Percentiles rank a stretch among this genome's conserved stretches.
Conservation (phyloP, 1,140 invertebrate species). For the Danaus plexippus region DNA sequence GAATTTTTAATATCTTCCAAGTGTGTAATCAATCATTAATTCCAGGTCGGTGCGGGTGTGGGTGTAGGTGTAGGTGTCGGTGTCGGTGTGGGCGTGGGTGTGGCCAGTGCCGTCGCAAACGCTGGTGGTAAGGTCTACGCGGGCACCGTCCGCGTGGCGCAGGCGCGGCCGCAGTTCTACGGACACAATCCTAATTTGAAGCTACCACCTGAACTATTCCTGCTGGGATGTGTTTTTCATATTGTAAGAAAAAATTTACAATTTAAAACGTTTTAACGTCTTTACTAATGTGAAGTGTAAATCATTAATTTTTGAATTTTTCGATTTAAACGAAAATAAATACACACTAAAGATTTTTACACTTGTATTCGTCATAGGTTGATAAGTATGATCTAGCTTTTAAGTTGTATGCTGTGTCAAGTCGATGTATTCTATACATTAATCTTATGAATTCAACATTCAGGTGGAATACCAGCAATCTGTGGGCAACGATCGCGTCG, state of each 20-base stretch:
- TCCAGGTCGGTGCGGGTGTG: neutral
- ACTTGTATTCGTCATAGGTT: too few relatives aligned
- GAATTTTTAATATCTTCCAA: too few relatives aligned
- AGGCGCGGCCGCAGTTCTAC: conserved; percentile 81
- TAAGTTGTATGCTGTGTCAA: conserved; percentile 2
- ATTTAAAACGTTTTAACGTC: too few relatives aligned
- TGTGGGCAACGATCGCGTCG: conserved; percentile 75
- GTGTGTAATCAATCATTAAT: too few relatives aligned
- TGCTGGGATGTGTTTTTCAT: conserved; percentile 93
- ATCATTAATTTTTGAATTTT: too few relatives aligned
- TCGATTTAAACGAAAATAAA: too few relatives aligned
- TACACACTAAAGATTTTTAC: too few relatives aligned
- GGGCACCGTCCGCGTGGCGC: conserved; percentile 68
- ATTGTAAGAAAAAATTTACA: too few relatives aligned
- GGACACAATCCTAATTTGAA: conserved; percentile 90
- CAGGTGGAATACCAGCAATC: conserved; percentile 63
- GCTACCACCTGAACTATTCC: conserved; percentile 88
- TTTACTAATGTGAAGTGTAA: too few relatives aligned
- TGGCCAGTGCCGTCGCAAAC: too few relatives aligned
- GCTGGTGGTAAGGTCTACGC: conserved; percentile 43
- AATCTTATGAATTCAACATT: neutral
- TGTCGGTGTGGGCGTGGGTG: conserved; percentile 14
- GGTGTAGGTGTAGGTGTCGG: conserved; percentile 11
- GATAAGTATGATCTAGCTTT: too few relatives aligned
- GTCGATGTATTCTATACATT: neutral